Evolutionary conservation across 2,113 vertebrate species (phyloP).

Genomic region (Stegastes partitus): DNA sequence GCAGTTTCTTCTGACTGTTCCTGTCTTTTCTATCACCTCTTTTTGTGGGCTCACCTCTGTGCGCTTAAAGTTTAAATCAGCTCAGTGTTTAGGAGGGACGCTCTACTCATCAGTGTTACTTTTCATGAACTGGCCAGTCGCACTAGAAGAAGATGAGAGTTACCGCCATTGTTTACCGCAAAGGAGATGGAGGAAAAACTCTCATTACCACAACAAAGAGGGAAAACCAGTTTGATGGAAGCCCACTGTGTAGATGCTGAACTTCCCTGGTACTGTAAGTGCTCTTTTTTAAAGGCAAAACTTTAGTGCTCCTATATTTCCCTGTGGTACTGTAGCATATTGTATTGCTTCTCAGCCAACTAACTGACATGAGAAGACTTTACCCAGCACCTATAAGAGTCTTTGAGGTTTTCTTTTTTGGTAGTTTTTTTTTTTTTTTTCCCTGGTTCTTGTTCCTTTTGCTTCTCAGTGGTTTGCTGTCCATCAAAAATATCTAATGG

Average conservation of each 20-base stretch:
- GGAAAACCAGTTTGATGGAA: constrained; percentile 24
- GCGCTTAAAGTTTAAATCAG: constrained; percentile 4
- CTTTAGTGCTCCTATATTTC: constrained; percentile 17
- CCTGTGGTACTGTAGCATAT: not conserved
- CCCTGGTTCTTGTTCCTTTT: not conserved
- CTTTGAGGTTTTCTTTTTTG: constrained; percentile 1
- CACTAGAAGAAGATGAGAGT: constrained; percentile 16
- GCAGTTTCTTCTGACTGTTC: not conserved
- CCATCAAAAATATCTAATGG: constrained; percentile 36
- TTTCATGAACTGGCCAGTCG: constrained; percentile 8
- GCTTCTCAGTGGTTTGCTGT: constrained; percentile 3
- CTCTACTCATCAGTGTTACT: constrained; percentile 32
- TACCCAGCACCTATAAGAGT: constrained; percentile 7
- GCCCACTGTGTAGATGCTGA: not conserved
- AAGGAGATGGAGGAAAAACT: constrained; percentile 7
- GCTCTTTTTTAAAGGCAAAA: constrained; percentile 9
- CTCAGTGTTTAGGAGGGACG: constrained; percentile 8
- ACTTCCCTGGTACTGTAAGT: not conserved
- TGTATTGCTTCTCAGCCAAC: constrained; percentile 2
- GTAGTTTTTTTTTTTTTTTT: not conserved
- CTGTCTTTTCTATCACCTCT: not conserved
- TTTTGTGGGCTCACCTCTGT: constrained; percentile 21
- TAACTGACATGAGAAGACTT: constrained; percentile 10
- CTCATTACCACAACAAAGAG: constrained; percentile 40
- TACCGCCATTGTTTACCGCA: constrained; percentile 19